These are phyloP conservation scores for Odocoileus virginianus DNA, from an alignment of 2,113 vertebrate genomes.

Conservation along the genomic window DNA sequence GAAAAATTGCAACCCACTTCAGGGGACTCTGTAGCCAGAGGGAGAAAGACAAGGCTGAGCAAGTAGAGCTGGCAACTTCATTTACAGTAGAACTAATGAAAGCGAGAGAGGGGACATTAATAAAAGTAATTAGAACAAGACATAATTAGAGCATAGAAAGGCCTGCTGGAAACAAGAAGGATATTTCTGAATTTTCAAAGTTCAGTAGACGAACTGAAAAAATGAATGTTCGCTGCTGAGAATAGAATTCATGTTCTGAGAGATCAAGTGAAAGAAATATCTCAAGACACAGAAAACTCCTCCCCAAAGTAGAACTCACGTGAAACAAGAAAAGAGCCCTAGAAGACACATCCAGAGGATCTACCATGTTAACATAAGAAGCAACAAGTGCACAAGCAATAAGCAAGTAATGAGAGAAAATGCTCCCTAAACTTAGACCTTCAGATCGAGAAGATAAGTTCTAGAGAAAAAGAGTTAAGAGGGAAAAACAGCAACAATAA, in stretches of 20 bases:
- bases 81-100: conserved; percentile 38
- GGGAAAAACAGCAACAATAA: background rate
- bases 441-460: background rate
- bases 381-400: background rate
- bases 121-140: conserved; percentile 58
- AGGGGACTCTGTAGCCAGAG: background rate
- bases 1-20: background rate
- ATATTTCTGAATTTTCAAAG: conserved; percentile 49
- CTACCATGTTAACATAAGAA: background rate
- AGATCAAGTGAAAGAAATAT: conserved; percentile 37
- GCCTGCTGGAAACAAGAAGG: conserved; percentile 25
- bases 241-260: conserved; percentile 36
- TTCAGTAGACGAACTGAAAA: conserved; percentile 24
- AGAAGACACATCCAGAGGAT: background rate
- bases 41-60: background rate
- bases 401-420: background rate
- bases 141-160: conserved; percentile 43
- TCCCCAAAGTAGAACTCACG: background rate
- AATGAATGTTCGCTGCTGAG: conserved; percentile 11
- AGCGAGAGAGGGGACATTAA: conserved; percentile 48
- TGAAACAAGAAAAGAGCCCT: background rate
- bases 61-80: background rate
- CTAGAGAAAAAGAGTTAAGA: background rate
- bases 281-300: background rate
- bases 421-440: background rate